A percentile compares a stretch with the other conserved stretches of the same genome.
phyloP scores from a whole-genome alignment of 2,797 vertebrate species.

The Carcharodon carcharias region DNA sequence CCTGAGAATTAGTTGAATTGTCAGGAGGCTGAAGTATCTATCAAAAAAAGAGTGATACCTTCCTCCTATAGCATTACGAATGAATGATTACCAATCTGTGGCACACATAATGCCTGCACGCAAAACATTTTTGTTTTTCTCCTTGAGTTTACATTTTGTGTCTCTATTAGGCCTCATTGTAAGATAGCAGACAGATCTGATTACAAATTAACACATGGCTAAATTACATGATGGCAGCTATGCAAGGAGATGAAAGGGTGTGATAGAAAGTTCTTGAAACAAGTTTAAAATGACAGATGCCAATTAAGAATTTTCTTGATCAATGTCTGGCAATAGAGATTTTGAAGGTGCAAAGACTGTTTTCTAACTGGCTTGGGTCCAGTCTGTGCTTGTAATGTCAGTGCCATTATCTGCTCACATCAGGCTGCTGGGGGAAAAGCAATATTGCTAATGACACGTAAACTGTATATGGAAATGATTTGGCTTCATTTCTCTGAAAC shows the following conservation, averaged over 20 bases:
- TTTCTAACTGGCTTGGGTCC: constrained; percentile 49
- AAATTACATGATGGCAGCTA: neutral
- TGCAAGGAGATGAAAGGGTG: neutral
- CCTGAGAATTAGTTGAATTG: neutral
- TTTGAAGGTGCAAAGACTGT: constrained; percentile 61
- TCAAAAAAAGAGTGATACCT: neutral
- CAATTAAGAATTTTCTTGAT: neutral
- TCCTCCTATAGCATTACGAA: neutral
- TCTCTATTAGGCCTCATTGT: neutral
- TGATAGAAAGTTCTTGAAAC: constrained; percentile 9
- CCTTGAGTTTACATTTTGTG: neutral
- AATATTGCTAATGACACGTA: constrained; percentile 40
- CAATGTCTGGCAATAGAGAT: constrained; percentile 37
- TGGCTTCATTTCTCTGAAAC: constrained; percentile 39
- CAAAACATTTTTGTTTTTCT: neutral
- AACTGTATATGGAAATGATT: constrained; percentile 39
- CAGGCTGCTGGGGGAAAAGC: constrained; percentile 36
- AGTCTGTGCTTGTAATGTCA: constrained; percentile 44
- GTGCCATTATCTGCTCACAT: constrained; percentile 41
- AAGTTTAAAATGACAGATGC: neutral
- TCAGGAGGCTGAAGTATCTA: neutral
- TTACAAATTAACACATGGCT: neutral
- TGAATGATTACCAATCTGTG: neutral
- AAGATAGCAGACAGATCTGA: neutral
- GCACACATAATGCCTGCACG: neutral